These are phyloP conservation scores for Gila robusta DNA, from an alignment of 2,797 vertebrate genomes.

Conservation along the genomic window DNA sequence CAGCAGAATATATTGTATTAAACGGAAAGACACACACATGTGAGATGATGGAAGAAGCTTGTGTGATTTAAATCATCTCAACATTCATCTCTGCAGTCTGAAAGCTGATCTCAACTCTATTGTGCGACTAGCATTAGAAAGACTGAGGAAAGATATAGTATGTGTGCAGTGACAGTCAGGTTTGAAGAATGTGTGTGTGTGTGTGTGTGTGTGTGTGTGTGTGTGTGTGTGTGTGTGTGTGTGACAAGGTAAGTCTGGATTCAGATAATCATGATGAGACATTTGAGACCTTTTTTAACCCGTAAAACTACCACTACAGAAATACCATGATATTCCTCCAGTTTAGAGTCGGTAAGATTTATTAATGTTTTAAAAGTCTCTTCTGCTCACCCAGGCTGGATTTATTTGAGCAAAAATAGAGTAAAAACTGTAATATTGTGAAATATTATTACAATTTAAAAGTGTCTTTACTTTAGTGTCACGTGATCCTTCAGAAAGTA, in stretches of 20 bases:
- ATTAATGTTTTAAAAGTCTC: not conserved
- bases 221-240: not conserved
- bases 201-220: not conserved
- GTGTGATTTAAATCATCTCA: not conserved
- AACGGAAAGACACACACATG: not conserved
- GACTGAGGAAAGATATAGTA: not conserved
- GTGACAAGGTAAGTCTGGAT: not conserved
- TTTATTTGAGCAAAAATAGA: not conserved
- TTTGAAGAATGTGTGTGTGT: not conserved
- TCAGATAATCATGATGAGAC: not conserved
- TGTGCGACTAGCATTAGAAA: not conserved
- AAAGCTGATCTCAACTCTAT: slow-evolving; percentile 36
- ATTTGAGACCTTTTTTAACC: not conserved
- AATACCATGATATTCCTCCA: not conserved
- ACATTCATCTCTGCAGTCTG: not conserved
- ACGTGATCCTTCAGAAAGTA: not conserved
- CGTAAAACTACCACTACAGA: not conserved
- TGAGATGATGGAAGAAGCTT: not conserved
- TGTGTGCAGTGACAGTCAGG: not conserved
- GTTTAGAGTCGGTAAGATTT: not conserved
- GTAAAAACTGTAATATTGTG: not conserved
- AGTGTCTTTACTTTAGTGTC: not conserved
- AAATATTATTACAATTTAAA: not conserved
- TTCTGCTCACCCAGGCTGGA: not conserved
- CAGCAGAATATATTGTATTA: not conserved